Percentiles rank a stretch among this genome's conserved stretches.
phyloP scores from a whole-genome alignment of 2,797 vertebrate species.

The Xenentodon cancila region DNA sequence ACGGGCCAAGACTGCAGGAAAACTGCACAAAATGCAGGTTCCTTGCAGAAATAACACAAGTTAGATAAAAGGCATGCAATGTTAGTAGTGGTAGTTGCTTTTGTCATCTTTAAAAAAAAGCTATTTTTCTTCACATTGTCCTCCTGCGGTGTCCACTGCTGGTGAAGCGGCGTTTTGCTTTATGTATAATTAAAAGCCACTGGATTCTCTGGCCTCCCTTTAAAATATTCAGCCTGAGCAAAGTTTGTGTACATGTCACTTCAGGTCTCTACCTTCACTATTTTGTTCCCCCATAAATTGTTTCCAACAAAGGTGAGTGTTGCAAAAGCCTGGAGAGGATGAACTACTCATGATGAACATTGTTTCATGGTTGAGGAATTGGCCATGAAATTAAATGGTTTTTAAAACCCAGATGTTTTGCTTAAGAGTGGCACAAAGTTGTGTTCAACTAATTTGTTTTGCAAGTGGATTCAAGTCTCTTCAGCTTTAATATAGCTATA shows the following conservation, averaged over 20 bases:
- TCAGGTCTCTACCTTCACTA: slow-evolving; percentile 23
- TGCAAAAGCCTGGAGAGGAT: slow-evolving; percentile 13
- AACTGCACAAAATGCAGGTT: too few relatives aligned
- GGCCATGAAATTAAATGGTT: slow-evolving; percentile 3
- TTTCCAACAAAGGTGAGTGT: slow-evolving; percentile 21
- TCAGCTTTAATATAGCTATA: too few relatives aligned
- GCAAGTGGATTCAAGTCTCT: too few relatives aligned
- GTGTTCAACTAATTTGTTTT: neutral
- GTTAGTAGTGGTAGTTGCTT: too few relatives aligned
- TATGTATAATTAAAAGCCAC: slow-evolving; percentile 70
- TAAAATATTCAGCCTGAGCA: slow-evolving; percentile 65
- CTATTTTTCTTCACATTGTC: slow-evolving; percentile 33
- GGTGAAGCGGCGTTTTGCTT: slow-evolving; percentile 46
- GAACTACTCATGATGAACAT: slow-evolving; percentile 9
- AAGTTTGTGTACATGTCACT: slow-evolving; percentile 52
- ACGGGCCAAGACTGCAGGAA: neutral
- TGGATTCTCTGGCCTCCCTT: slow-evolving; percentile 41
- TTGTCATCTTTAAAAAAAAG: slow-evolving; percentile 38
- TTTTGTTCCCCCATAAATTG: slow-evolving; percentile 22
- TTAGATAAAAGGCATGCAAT: too few relatives aligned
- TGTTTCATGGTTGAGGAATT: slow-evolving; percentile 6
- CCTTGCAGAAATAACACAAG: too few relatives aligned
- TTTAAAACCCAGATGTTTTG: neutral
- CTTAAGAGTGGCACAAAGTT: neutral
- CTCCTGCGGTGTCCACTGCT: slow-evolving; percentile 24